Evolutionary conservation across 2,888 invertebrate species (phyloP).

Genomic region (Vesta saturnalis): DNA sequence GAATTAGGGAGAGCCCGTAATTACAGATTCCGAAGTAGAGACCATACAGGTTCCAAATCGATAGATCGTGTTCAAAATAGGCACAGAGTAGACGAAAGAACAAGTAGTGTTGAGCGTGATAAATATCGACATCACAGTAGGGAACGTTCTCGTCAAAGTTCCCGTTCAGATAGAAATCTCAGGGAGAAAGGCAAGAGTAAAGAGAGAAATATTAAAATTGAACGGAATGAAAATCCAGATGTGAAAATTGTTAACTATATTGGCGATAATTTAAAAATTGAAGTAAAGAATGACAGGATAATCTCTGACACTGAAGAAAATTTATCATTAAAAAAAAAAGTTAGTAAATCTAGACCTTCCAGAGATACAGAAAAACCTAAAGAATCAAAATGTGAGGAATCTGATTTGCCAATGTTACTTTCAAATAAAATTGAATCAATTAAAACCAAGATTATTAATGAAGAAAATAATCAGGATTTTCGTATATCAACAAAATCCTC

Average conservation of each 20-base stretch:
- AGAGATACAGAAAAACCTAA: too few species aligned
- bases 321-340: too few species aligned
- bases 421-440: too few species aligned
- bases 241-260: background rate
- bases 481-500: too few species aligned
- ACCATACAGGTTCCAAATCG: background rate
- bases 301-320: background rate
- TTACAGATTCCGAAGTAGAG: background rate
- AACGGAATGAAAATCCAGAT: too few species aligned
- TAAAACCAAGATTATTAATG: too few species aligned
- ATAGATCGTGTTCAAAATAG: background rate
- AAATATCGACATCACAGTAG: background rate
- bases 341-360: too few species aligned
- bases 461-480: too few species aligned
- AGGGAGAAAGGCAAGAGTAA: background rate
- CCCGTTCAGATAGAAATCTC: background rate
- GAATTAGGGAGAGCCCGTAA: background rate
- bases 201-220: background rate
- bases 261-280: background rate
- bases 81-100: background rate
- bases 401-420: too few species aligned
- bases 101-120: too few species aligned
- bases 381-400: too few species aligned
- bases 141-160: background rate
- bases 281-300: background rate